A percentile compares a stretch with the other conserved stretches of the same genome.
These are phyloP conservation scores for Belgica antarctica DNA, from an alignment of 2,888 invertebrate species.

Conservation along the genomic window DNA sequence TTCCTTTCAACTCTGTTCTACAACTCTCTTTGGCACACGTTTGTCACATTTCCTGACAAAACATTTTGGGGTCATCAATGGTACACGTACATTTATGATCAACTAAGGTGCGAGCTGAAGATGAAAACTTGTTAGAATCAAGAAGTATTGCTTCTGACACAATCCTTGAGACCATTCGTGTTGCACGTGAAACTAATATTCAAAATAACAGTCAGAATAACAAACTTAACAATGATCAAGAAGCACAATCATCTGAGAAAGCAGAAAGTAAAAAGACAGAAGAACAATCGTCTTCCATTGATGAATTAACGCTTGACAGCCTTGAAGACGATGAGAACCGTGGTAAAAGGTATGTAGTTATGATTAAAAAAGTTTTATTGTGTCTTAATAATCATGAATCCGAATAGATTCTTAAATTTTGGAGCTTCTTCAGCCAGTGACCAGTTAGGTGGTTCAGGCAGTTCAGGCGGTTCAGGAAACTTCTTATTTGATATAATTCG, in stretches of 20 bases:
- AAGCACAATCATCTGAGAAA: slow-evolving; percentile 60
- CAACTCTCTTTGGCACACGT: too few species aligned
- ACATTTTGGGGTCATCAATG: too few species aligned
- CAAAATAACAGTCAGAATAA: slow-evolving; percentile 48
- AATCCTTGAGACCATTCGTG: slow-evolving; percentile 51
- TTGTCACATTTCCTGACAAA: too few species aligned
- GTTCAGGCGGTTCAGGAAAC: slow-evolving; percentile 76
- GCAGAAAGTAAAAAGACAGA: too few species aligned
- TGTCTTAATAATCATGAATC: slow-evolving; percentile 39
- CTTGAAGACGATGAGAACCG: slow-evolving; percentile 75
- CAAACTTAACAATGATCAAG: slow-evolving; percentile 45
- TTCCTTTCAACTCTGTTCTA: background rate
- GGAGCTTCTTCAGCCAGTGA: slow-evolving; percentile 51
- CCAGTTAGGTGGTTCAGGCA: slow-evolving; percentile 50
- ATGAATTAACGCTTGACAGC: slow-evolving; percentile 69
- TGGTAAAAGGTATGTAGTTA: slow-evolving; percentile 64
- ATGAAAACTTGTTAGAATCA: slow-evolving; percentile 34
- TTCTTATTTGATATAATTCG: slow-evolving; percentile 85
- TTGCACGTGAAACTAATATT: slow-evolving; percentile 50
- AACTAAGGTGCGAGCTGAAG: slow-evolving; percentile 39
- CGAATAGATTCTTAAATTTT: slow-evolving; percentile 63
- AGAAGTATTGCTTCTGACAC: slow-evolving; percentile 34
- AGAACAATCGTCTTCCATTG: slow-evolving; percentile 59
- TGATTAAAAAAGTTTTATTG: too few species aligned
- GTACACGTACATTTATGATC: too few species aligned